Base-by-base conservation (phyloP, 2,888 invertebrate species). In the Apomyelois bistriatella region DNA sequence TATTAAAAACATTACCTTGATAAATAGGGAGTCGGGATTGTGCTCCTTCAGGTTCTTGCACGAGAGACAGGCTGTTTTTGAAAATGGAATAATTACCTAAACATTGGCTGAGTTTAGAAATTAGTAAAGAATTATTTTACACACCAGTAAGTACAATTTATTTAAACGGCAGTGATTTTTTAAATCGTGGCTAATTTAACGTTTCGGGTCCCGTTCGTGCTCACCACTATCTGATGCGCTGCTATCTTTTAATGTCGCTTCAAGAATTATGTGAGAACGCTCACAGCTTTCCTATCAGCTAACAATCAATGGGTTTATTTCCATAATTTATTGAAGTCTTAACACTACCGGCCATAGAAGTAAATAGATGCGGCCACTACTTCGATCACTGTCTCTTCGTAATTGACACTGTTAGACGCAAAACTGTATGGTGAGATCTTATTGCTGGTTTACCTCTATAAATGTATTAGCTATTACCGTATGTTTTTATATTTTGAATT, bases 261-360 rank as follows among this genome's bases (percentile, higher is more conserved):
- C 57, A 66, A 80, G 79, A 86, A 62, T 85, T 82, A 82, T 83
- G 83, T 87, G 85, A 76, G 86, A 85, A 84, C 58, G 65, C 61
- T 59, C 66, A 68, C 65, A 59, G 58, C 61, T 66, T 64, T 72
- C 55, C 58, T 59, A 58, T 58, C 57, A 51, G 55, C 54, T 54
- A 56, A 41, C 48, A 55, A 60, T 60, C 58, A 58, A 60, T 60
- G 58, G 53, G 57, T 60, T 58, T 52, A 60, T 60, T 71, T 73
- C 64, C 62, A 67, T 56, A 58, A 58, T 56, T 60, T 58, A 61
- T 59, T 54, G 46, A 37, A 17, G 30, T 41, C 37, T 50, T 50
- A 22, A 48, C 37, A 17, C 10, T 6, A 35, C 36, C n/a, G 36
- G 13, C 46, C 32, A 9, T 32, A 46, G 46, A 46, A 32, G 12